Evolutionary conservation across 1,140 invertebrate genomes (phyloP).

Genomic region (Akabosia matsudoensis): DNA sequence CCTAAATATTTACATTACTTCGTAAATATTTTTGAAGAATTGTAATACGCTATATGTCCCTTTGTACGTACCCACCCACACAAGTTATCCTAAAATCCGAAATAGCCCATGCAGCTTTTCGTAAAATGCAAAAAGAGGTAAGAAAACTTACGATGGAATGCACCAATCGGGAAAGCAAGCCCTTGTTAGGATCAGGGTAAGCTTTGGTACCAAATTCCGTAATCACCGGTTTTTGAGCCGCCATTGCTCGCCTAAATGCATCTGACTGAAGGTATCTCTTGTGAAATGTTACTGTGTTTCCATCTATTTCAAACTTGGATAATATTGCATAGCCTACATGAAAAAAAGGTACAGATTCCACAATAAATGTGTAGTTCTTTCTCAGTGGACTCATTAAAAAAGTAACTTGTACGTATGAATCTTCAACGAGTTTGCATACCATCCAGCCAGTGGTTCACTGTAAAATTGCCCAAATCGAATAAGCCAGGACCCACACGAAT

Average conservation of each 20-base stretch:
- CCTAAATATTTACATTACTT: too few species aligned
- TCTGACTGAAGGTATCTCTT: constrained; percentile 51
- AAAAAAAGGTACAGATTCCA: too few species aligned
- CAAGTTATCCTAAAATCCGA: too few species aligned
- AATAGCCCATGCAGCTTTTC: too few species aligned
- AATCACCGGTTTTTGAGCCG: constrained; percentile 50
- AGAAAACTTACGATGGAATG: constrained; percentile 47
- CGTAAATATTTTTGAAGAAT: background rate
- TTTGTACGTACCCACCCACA: too few species aligned
- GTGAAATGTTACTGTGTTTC: constrained; percentile 48
- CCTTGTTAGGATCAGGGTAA: constrained; percentile 52
- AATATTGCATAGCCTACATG: constrained; percentile 46
- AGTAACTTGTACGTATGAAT: too few species aligned
- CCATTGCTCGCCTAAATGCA: constrained; percentile 51
- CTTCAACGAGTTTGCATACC: constrained; percentile 37
- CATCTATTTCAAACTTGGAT: constrained; percentile 49
- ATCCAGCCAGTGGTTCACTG: constrained; percentile 52
- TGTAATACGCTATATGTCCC: background rate
- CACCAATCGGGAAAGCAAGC: constrained; percentile 51
- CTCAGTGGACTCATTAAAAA: too few species aligned
- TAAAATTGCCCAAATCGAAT: constrained; percentile 52
- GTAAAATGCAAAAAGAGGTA: background rate
- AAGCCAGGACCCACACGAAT: constrained; percentile 55
- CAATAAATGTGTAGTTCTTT: too few species aligned
- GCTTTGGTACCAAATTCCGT: constrained; percentile 55